Evolutionary conservation across 2,888 invertebrate species (phyloP), one percentile per base, ranked within the genome.

Genomic region (Cistogaster globosa): DNA sequence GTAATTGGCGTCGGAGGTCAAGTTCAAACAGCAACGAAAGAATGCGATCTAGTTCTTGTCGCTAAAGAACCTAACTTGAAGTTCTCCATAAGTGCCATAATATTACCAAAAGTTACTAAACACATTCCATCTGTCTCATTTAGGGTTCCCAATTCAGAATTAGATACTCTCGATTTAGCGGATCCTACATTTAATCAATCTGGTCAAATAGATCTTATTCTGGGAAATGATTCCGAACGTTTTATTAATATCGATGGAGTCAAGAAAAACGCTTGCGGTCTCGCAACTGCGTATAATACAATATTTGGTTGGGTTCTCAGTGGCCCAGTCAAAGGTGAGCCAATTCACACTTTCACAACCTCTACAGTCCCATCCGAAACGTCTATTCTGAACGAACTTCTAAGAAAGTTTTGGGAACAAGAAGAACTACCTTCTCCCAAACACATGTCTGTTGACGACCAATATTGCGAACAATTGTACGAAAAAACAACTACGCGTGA

Each of bases 1-100:
- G 65, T 79, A 12, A 51, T 53, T 14, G 65, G 72, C 12, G 71
- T n/a, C 51, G 74, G 67, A 6, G 67, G 80, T 0, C 20, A 58
- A 22, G 45, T 63, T 9, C 63, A 72, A 62, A 65, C 18, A 12
- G 36, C 79, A n/a, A 42, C 22, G 2, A 63, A 71, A 32, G 53
- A 63, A 12, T 79, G 79, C 32, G 14, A 18, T 1, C 1, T 77
- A 0, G 55, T 42, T 14, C 20, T 71, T 14, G 14, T 71, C 26
- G 3, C 71, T 12, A 62, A 45, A 26, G 22, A 14, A 14, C 5
- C 9, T 1, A 48, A 65, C 26, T 12, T 22, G 12, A 48, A 26
- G 7, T 65, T 22, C 26, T 20, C 22, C 20, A 26, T 65, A 12
- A 63, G n/a, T 8, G 45, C 63, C 26, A 57, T 57, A 14, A 26